Evolutionary conservation across 2,888 invertebrate species (phyloP).

Genomic region (Muschampia plurimacula): DNA sequence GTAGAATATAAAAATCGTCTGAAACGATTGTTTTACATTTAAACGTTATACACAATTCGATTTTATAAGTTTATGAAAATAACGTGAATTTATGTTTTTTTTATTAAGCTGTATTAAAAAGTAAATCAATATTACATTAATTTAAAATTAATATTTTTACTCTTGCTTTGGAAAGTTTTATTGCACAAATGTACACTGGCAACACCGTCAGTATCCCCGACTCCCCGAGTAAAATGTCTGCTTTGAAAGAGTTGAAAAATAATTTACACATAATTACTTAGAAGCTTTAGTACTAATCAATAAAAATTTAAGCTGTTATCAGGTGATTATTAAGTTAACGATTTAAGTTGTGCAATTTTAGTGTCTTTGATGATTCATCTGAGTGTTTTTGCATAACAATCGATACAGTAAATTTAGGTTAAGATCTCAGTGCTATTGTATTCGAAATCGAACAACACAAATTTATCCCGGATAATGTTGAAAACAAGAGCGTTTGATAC

Average conservation of each 20-base stretch:
- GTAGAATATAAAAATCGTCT: too few relatives aligned
- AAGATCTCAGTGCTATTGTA: constrained; percentile 78
- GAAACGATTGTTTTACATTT: too few relatives aligned
- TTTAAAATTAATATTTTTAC: not conserved
- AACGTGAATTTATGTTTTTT: too few relatives aligned
- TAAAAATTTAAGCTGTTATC: constrained; percentile 60
- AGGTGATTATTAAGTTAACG: constrained; percentile 68
- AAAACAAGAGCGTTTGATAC: constrained; percentile 28
- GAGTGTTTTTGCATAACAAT: constrained; percentile 84
- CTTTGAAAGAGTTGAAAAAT: constrained; percentile 73
- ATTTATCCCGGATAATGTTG: constrained; percentile 49
- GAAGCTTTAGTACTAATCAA: constrained; percentile 60
- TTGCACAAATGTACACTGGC: constrained; percentile 44
- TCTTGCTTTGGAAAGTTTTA: constrained; percentile 18
- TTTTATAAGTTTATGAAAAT: too few relatives aligned
- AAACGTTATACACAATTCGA: too few relatives aligned
- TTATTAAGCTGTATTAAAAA: too few relatives aligned
- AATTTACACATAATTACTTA: constrained; percentile 70
- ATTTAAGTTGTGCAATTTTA: constrained; percentile 56
- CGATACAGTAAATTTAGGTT: constrained; percentile 84
- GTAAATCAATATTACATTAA: not conserved
- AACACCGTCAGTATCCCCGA: constrained; percentile 60
- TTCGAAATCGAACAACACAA: constrained; percentile 69
- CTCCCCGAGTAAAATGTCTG: constrained; percentile 78
- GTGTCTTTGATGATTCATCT: constrained; percentile 68